phyloP scores from a whole-genome alignment of 2,113 vertebrate species.

The Todiramphus saurophagus region DNA sequence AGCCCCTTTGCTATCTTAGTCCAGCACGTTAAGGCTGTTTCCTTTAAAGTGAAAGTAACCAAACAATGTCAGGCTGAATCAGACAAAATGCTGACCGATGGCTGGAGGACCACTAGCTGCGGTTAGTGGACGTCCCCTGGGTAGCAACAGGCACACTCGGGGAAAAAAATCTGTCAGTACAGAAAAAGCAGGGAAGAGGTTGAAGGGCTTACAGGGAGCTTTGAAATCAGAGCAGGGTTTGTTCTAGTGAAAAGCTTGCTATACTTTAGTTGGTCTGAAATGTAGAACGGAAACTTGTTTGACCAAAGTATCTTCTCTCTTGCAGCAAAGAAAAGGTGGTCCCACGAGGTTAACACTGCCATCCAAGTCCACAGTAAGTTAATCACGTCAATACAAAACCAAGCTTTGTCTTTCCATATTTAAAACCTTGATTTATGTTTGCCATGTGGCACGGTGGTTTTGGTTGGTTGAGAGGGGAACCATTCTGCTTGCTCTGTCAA shows the following conservation, averaged over 20 bases:
- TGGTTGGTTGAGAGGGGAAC: background rate
- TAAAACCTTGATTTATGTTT: conserved; percentile 4
- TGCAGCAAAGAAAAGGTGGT: conserved; percentile 98
- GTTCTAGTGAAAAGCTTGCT: background rate
- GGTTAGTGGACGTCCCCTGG: background rate
- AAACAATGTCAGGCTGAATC: background rate
- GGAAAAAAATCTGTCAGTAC: background rate
- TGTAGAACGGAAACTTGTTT: background rate
- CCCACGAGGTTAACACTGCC: conserved; percentile 96
- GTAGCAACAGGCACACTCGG: background rate
- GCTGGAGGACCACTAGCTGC: background rate
- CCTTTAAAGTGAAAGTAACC: background rate
- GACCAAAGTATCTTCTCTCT: conserved; percentile 33
- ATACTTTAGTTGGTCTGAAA: background rate
- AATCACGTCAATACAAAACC: background rate
- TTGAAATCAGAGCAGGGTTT: background rate
- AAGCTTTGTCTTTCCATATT: conserved; percentile 22
- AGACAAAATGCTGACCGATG: background rate
- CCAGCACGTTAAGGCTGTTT: background rate
- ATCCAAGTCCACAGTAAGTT: conserved; percentile 98
- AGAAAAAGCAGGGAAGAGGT: background rate
- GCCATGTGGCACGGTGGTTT: background rate
- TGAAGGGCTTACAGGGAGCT: background rate
- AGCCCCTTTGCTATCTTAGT: background rate
- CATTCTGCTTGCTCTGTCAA: background rate